These are phyloP conservation scores for Gallirallus australis DNA, from an alignment of 2,797 vertebrate genomes.

Conservation along the genomic window DNA sequence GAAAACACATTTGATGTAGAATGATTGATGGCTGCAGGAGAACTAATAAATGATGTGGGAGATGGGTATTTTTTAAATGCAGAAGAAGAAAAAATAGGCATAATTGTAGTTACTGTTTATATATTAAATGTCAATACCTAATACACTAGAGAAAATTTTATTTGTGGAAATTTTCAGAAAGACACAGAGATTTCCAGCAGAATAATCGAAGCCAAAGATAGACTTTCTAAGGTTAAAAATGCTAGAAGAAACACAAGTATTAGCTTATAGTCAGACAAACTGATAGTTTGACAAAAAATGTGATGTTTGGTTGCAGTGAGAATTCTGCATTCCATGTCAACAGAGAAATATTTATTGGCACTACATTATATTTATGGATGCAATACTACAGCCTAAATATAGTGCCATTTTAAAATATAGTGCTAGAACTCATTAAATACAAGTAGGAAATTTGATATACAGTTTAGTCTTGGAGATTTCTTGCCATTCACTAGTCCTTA, in stretches of 20 bases:
- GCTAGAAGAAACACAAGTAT: neutral
- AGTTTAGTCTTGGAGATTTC: neutral
- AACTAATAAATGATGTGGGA: neutral
- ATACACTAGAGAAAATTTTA: neutral
- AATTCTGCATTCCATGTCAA: neutral
- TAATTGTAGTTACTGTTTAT: neutral
- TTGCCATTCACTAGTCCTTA: neutral
- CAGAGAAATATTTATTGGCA: conserved; percentile 42
- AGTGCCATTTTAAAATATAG: conserved; percentile 9
- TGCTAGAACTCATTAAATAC: conserved; percentile 21
- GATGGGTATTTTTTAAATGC: neutral
- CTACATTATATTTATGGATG: conserved; percentile 11
- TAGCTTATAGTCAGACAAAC: neutral
- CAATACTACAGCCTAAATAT: neutral
- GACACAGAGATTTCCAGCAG: neutral
- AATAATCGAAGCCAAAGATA: neutral
- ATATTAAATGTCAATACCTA: neutral
- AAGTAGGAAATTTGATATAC: neutral
- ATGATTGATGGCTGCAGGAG: neutral
- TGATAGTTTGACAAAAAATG: neutral
- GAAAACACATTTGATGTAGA: neutral
- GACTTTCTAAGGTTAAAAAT: neutral
- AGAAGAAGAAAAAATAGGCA: neutral
- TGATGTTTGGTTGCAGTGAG: neutral
- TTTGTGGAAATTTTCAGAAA: neutral